Evolutionary conservation across 2,888 invertebrate species (phyloP).

Genomic region (Oligia fasciuncula): DNA sequence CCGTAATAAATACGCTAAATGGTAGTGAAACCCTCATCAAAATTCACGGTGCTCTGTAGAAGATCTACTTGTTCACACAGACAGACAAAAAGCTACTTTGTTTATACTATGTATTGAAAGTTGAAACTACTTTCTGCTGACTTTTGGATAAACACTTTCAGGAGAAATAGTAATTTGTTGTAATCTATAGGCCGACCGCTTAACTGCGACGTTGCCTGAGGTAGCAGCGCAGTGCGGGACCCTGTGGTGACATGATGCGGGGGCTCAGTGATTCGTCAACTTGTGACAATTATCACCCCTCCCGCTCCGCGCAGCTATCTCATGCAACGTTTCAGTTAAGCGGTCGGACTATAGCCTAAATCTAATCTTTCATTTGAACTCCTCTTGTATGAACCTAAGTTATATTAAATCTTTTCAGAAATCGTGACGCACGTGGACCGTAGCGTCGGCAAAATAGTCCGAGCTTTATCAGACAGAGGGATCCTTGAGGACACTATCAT

Average conservation of each 20-base stretch:
- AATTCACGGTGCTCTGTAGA: background rate
- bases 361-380: too few species aligned
- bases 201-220: too few species aligned
- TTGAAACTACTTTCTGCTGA: background rate
- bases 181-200: too few species aligned
- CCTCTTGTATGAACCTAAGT: background rate
- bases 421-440: slow-evolving; percentile 95
- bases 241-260: too few species aligned
- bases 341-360: background rate
- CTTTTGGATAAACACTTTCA: background rate
- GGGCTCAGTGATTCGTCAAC: too few species aligned
- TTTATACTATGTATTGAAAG: background rate
- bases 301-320: too few species aligned
- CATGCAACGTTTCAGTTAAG: too few species aligned
- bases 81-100: background rate
- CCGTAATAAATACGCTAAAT: background rate
- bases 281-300: too few species aligned
- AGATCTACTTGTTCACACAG: background rate
- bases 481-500: slow-evolving; percentile 96
- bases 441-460: slow-evolving; percentile 94
- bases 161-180: background rate
- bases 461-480: slow-evolving; percentile 91
- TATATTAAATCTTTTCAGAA: slow-evolving; percentile 71
- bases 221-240: too few species aligned
- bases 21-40: background rate